Evolutionary conservation across 2,797 vertebrate genomes (phyloP), one percentile per base, ranked within the genome.

Genomic region (Leucoraja ocellata): DNA sequence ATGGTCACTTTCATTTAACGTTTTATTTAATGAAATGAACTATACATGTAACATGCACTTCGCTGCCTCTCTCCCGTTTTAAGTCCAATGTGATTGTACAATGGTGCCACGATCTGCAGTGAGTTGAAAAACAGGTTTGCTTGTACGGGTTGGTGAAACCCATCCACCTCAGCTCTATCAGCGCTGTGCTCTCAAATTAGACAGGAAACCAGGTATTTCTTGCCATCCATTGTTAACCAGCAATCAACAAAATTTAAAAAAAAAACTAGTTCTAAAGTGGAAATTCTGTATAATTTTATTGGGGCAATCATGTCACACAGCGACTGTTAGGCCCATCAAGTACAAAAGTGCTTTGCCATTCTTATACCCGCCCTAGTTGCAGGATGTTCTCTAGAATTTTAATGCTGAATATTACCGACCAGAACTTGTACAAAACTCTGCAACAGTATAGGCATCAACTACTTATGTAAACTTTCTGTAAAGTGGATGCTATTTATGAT

Each of bases 1-100:
- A 61, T 25, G 46, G 54, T 84, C 81, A 84, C 81, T 86, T 86
- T 65, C 8, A 58, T 83, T 88, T 86, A 86, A 86, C 58, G 63
- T 86, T 36, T 61, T 32, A 88, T 68, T 65, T 68, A 88, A 88
- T 21, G n/a, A 32, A n/a, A 81, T 81, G 80, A 81, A 63, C 54
- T 86, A 54, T 63, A 63, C 58, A n/a, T 65, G 83, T 68, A 36
- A 63, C 61, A 68, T 88, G 84, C 84, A 88, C 84, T 88, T 68
- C 18, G 36, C 61, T 88, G 61, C 84, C 32, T 32, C 84, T 88
- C 61, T 13, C 14, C 58, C 14, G 13, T 18, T 61, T 36, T 36
- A 68, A 86, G 11, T 65, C 61, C 16, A 88, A 63, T 32, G 16
- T 88, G 61, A 21, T 46, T 88, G n/a, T 36, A 36, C 32, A 88